phyloP scores from a whole-genome alignment of 37 sponge, comb jelly and placozoan genomes.

The Petrosia ficiformis region DNA sequence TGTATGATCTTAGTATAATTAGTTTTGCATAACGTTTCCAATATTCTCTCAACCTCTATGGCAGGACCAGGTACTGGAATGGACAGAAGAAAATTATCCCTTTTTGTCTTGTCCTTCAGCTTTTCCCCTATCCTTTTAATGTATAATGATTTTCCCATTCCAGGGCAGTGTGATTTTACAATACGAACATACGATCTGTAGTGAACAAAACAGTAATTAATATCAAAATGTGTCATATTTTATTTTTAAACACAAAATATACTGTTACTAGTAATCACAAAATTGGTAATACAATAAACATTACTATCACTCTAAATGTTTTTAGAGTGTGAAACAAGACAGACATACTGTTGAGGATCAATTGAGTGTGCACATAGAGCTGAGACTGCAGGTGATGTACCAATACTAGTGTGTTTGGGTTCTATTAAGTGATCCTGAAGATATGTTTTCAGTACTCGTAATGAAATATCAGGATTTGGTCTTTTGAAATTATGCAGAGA shows the following conservation, averaged over 20 bases:
- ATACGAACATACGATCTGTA: background rate
- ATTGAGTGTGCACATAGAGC: background rate
- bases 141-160: background rate
- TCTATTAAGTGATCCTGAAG: background rate
- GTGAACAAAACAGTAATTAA: background rate
- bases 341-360: background rate
- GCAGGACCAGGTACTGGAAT: constrained; percentile 70
- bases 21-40: constrained; percentile 12
- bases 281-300: no score
- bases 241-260: no score
- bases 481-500: background rate
- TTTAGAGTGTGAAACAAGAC: no score
- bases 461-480: background rate
- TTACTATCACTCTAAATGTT: no score
- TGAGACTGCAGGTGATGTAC: background rate
- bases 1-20: constrained; percentile 21
- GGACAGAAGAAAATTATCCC: background rate
- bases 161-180: background rate
- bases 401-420: background rate
- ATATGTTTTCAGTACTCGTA: background rate
- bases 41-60: constrained; percentile 24
- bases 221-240: no score
- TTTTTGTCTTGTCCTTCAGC: background rate
- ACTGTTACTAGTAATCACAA: no score
- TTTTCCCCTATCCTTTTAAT: background rate